These are phyloP conservation scores for Scaptomyza polygonia DNA, from an alignment of 2,888 invertebrate species.

Conservation along the genomic window DNA sequence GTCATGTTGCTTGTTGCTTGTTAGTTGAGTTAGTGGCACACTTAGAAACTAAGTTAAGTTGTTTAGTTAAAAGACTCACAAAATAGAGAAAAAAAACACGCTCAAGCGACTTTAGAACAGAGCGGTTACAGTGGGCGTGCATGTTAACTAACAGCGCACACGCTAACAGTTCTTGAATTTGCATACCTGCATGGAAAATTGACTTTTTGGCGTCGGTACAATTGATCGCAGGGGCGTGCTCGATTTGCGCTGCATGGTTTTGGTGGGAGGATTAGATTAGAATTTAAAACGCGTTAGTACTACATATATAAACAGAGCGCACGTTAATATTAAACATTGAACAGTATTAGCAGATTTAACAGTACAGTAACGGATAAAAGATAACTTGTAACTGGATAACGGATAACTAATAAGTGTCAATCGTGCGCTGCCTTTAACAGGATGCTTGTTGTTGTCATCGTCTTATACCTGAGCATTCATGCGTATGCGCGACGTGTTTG, in stretches of 20 bases:
- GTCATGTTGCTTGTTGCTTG: constrained; percentile 22
- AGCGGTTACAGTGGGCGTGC: constrained; percentile 43
- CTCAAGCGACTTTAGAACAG: constrained; percentile 52
- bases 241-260: constrained; percentile 80
- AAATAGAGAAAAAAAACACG: constrained; percentile 11
- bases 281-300: constrained; percentile 63
- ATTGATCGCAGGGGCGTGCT: constrained; percentile 79
- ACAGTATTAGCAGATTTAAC: constrained; percentile 37
- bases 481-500: constrained; percentile 84
- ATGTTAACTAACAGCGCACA: constrained; percentile 63
- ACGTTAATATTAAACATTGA: constrained; percentile 17
- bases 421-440: constrained; percentile 12
- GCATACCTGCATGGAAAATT: constrained; percentile 84
- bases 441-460: constrained; percentile 32
- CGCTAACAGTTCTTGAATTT: constrained; percentile 28
- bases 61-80: constrained; percentile 37
- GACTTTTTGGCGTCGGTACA: constrained; percentile 80
- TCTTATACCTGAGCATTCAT: constrained; percentile 83
- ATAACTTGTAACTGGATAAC: constrained; percentile 16
- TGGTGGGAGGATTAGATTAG: constrained; percentile 53
- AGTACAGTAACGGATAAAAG: constrained; percentile 21
- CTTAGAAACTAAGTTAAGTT: constrained; percentile 57
- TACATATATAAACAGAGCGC: constrained; percentile 45
- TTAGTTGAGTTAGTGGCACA: constrained; percentile 61
- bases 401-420: constrained; percentile 14